Conservation (phyloP, 2,113 vertebrate species). For the Mirounga angustirostris region DNA sequence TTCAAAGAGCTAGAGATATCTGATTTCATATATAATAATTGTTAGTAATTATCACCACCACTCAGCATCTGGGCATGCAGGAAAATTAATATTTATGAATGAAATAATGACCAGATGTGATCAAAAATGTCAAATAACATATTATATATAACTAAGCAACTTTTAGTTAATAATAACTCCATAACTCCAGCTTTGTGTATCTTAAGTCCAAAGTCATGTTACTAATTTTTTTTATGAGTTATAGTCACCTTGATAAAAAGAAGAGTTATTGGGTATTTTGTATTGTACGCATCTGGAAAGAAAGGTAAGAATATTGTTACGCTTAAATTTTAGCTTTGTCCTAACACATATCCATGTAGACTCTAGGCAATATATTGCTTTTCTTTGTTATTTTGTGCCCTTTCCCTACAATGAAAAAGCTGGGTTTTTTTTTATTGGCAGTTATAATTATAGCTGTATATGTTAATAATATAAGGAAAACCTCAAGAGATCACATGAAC, state of each 20-base stretch:
- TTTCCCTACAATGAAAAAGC: not conserved
- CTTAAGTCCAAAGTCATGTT: not conserved
- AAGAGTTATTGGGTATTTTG: not conserved
- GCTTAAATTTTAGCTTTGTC: not conserved
- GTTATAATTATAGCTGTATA: not conserved
- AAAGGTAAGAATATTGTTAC: not conserved
- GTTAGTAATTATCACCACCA: not conserved
- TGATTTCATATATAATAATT: not conserved
- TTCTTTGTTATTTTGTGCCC: not conserved
- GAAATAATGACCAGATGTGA: not conserved
- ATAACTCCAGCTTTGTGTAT: not conserved
- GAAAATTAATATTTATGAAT: not conserved
- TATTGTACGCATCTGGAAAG: not conserved
- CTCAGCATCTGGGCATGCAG: not conserved
- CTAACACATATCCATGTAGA: not conserved
- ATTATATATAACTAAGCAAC: not conserved
- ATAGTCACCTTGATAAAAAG: not conserved
- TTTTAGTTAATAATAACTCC: not conserved
- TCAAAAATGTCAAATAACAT: not conserved
- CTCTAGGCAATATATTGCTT: not conserved
- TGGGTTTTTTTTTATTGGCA: not conserved
- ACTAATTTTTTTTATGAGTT: not conserved
- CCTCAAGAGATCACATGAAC: not conserved
- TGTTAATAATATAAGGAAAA: not conserved
- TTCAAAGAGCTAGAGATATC: not conserved